These are phyloP conservation scores for Coracopsis vasa DNA, from an alignment of 2,113 vertebrate genomes.

Conservation along the genomic window DNA sequence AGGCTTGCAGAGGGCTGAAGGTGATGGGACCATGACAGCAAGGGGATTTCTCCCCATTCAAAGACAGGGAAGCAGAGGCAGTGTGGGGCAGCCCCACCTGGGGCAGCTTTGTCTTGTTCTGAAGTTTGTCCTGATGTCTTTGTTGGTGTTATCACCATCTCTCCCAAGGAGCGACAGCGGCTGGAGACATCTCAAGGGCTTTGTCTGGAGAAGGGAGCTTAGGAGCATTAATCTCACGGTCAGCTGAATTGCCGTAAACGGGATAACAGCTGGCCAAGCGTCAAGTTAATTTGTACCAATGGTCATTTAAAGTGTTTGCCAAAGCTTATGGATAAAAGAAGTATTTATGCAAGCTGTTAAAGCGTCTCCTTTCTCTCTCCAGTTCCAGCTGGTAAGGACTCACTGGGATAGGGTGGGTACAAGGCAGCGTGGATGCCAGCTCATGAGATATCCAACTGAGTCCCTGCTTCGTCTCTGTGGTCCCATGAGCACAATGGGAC, in stretches of 20 bases:
- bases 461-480: background rate
- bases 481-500: background rate
- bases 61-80: background rate
- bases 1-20: accelerated
- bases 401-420: background rate
- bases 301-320: conserved; percentile 46
- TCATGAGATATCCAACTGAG: background rate
- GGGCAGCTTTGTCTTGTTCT: background rate
- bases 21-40: accelerated
- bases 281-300: conserved; percentile 22
- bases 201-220: background rate
- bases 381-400: background rate
- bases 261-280: background rate
- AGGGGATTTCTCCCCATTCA: background rate
- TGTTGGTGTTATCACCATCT: background rate
- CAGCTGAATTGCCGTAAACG: background rate
- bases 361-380: background rate
- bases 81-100: background rate
- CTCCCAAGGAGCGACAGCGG: background rate
- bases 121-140: background rate
- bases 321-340: conserved; percentile 47
- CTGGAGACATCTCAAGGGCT: conserved; percentile 3
- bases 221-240: conserved; percentile 1
- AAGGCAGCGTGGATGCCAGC: background rate
- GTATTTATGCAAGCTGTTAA: background rate